Conservation (phyloP, 37 sponge, comb jelly and placozoan genomes). For the Agelas oroides region DNA sequence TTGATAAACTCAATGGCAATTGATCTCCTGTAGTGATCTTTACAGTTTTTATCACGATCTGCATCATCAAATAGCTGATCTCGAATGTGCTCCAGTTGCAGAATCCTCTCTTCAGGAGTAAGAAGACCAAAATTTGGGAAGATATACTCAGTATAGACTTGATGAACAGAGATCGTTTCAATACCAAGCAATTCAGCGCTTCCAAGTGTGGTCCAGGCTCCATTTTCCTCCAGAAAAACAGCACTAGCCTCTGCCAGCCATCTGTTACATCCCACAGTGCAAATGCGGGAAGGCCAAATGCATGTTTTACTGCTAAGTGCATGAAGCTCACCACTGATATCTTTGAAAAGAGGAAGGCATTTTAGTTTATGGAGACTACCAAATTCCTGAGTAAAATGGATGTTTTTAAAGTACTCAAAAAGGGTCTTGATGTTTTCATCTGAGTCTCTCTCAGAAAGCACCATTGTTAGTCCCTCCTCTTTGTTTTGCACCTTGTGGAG, state of each 20-base stretch:
- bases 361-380: constrained; percentile 2
- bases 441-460: neutral
- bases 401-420: constrained; percentile 35
- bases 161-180: neutral
- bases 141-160: constrained; percentile 36
- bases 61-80: constrained; percentile 22
- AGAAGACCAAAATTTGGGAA: constrained; percentile 42
- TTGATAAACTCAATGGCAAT: constrained; percentile 7
- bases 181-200: constrained; percentile 6
- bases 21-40: neutral
- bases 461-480: neutral
- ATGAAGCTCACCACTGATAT: constrained; percentile 18
- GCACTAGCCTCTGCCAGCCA: constrained; percentile 16
- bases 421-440: neutral
- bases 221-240: constrained; percentile 41
- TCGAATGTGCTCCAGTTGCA: constrained; percentile 54
- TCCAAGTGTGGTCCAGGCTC: constrained; percentile 41
- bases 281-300: constrained; percentile 33
- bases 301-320: constrained; percentile 11
- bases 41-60: neutral
- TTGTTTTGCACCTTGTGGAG: neutral
- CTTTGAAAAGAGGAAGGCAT: constrained; percentile 55
- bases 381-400: neutral
- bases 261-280: constrained; percentile 15
- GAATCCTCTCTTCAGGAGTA: constrained; percentile 23